Base-by-base conservation (phyloP, 2,113 vertebrate genomes). In the Vidua chalybeata region DNA sequence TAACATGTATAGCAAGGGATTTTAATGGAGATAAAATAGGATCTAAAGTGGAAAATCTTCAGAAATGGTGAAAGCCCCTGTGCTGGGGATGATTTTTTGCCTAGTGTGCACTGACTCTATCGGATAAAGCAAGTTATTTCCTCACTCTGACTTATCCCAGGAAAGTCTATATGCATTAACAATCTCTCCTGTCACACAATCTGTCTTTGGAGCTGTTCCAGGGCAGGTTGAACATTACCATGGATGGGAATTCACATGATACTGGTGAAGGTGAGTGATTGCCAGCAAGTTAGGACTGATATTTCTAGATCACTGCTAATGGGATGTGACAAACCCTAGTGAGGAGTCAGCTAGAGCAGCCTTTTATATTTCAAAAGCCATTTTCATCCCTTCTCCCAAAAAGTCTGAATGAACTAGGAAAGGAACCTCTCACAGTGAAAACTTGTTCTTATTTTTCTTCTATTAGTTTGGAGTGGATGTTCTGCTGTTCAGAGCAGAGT, bases 371-470 rank as follows among this genome's bases (percentile, higher is more conserved):
- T 94, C 89, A 94, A 94, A 93, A 82, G 15, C 19, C 54, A 61
- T 91, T 95, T 91, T 91, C 75, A 89, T 84, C 81, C 49, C 39
- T 84, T 84, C 68, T 73, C 69, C 46, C 62, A 67, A 51, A 82
- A 91, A 55, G 26, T 66, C 74, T 94, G 90, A 72, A 89, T 49
- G 45, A 92, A 87, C 79, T 80, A 94, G 20, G 26, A 90, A 62
- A 67, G 51, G 48, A 93, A 90, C 7, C 13, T 84, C 89, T 84
- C 33, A 31, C 77, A 89, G 76, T 72, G 84, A 94, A 69, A 90
- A 84, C 37, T 93, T 83, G 52, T 83, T 89, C 69, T 93, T 85
- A 59, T 79, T 95, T 96, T 91, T 74, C 55, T 83, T 87, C 23
- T 54, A 58, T 86, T 95, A 79, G 17, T 51, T 41, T 84, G 64